phyloP scores from a whole-genome alignment of 2,888 invertebrate species.

The Nomada goodeniana region DNA sequence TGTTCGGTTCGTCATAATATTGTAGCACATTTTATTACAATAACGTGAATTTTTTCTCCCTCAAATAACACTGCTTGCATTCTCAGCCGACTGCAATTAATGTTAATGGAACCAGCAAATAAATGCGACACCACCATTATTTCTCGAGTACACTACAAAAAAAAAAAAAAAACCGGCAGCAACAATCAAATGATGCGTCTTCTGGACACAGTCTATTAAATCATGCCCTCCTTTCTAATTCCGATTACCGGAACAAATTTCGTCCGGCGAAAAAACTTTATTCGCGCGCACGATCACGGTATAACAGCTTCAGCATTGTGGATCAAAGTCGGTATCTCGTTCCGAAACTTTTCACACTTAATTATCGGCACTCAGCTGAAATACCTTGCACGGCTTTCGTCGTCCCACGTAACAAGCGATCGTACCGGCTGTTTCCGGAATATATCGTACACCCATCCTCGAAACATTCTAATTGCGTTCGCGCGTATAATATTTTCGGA shows the following conservation, averaged over 20 bases:
- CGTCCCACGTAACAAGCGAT: neutral
- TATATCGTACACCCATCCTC: neutral
- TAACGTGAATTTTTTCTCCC: too few relatives aligned
- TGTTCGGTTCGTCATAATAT: too few relatives aligned
- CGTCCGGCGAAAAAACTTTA: conserved; percentile 7
- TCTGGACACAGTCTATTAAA: neutral
- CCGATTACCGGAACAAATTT: neutral
- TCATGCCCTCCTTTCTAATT: neutral
- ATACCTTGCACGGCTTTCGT: neutral
- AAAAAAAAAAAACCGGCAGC: too few relatives aligned
- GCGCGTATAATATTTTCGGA: neutral
- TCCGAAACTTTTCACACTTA: conserved; percentile 8
- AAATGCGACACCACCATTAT: too few relatives aligned
- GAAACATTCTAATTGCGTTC: neutral
- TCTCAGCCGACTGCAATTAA: too few relatives aligned
- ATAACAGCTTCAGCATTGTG: neutral
- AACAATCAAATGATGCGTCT: too few relatives aligned
- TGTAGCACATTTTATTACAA: too few relatives aligned
- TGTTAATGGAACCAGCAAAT: too few relatives aligned
- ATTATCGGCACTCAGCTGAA: neutral
- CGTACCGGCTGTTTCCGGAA: too few relatives aligned
- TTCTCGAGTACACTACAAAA: too few relatives aligned
- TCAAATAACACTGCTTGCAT: too few relatives aligned
- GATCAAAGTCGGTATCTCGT: conserved; percentile 5
- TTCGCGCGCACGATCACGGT: neutral